A percentile compares a stretch with the other conserved stretches of the same genome.
phyloP scores from a whole-genome alignment of 1,140 invertebrate species.

The Triops cancriformis region DNA sequence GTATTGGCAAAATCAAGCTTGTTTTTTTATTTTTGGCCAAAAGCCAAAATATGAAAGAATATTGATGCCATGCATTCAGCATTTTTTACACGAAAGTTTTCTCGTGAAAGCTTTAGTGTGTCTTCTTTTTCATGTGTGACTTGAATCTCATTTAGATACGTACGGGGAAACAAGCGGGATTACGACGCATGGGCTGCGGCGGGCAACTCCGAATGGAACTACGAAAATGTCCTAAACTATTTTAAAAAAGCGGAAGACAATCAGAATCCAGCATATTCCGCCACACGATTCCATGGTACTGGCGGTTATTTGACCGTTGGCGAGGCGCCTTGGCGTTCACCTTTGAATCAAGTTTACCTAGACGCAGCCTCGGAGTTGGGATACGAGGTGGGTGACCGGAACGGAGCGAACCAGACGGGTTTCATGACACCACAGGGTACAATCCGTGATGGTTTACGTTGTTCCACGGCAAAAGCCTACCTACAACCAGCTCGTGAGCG shows the following conservation, averaged over 20 bases:
- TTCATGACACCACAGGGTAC: constrained; percentile 73
- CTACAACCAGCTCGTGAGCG: constrained; percentile 61
- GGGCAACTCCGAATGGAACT: constrained; percentile 51
- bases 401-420: constrained; percentile 70
- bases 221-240: constrained; percentile 49
- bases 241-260: constrained; percentile 63
- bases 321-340: constrained; percentile 69
- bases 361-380: constrained; percentile 66
- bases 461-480: constrained; percentile 70
- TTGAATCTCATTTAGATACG: constrained; percentile 40
- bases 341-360: constrained; percentile 67
- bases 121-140: no score
- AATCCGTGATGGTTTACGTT: constrained; percentile 64
- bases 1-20: no score
- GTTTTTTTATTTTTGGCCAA: no score
- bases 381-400: constrained; percentile 68
- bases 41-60: no score
- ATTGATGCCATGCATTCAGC: no score
- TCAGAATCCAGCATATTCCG: constrained; percentile 64
- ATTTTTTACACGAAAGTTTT: no score
- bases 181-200: constrained; percentile 53
- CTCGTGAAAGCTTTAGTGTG: no score
- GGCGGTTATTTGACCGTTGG: constrained; percentile 29
- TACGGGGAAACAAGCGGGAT: constrained; percentile 56
- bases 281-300: constrained; percentile 44